Evolutionary conservation across 2,888 invertebrate species (phyloP), one percentile per base, ranked within the genome.

Genomic region (Elegia similella): DNA sequence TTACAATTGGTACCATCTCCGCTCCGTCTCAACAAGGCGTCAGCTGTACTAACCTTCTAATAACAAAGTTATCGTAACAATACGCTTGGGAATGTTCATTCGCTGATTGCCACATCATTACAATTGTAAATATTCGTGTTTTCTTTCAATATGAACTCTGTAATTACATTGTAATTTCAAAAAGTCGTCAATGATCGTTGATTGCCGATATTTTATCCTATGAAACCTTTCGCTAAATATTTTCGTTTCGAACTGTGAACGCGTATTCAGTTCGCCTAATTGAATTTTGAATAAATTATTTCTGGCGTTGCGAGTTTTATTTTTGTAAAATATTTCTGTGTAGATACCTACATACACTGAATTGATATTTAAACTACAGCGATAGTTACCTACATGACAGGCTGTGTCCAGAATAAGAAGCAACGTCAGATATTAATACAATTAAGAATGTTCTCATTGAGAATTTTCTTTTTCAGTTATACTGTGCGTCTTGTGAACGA

Each of bases 81-180:
- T 32, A 17, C 34, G 16, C 13, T 16, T n/a, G 23, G 2, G 7
- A 16, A n/a, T 12, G 17, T 17, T 12, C 34, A 6, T 17, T 50
- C 17, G 34, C 34, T 50, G 32, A 38, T 16, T 30, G 10, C 12
- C 50, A 34, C 16, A 50, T 50, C 17, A 34, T 50, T 50, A 17
- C 34, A 50, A 50, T 50, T 50, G 50, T 34, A 50, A 50, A 50
- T 50, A 50, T 12, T 34, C 34, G 0, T 16, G 13, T 50, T 50
- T 30, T 50, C 30, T 50, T 17, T 15, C 12, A 16, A 50, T 50
- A 16, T 34, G 50, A 50, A 17, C 34, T 34, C 50, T 12, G 32
- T 10, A 50, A 50, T 34, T 34, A 34, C 7, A 12, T 50, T 44
- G 16, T 17, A 50, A 50, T 50, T 50, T 38, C 12, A 50, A 50